Base-by-base conservation (phyloP, 2,797 vertebrate genomes). In the Melanotaenia maccullochi region DNA sequence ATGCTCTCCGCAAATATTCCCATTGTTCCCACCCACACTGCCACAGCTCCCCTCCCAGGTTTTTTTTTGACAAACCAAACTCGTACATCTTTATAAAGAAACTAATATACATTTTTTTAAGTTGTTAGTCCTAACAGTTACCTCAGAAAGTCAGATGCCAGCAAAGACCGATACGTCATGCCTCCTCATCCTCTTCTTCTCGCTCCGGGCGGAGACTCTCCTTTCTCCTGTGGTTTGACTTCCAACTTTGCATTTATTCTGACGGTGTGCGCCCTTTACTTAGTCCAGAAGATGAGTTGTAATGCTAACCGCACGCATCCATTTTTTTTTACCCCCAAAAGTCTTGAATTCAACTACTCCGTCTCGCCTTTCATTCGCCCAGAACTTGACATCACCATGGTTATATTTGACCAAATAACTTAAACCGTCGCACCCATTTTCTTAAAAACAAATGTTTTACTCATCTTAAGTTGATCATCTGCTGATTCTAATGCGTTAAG, bases 11-110 rank as follows among this genome's bases (percentile, higher is more conserved):
- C 72, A 68, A 73, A 86, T 69, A 68, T 68, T 80, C 79, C 84
- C 76, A 81, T 88, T 87, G 89, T 89, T 87, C 84, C 87, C 88
- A 76, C 88, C 84, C 87, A 82, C 82, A 80, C 65, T 28, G 24
- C 42, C 69, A 59, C 77, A 1, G 60, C 61, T 77, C 71, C 44
- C 76, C 82, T 77, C 82, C 81, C 82, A 9, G 20, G 9, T 28
- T 30, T 57, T 70, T n/a, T 60, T 68, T 63, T 22, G 68, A 67
- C 71, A 66, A 70, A 56, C 64, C 49, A 22, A 71, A 75, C 80
- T 68, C 56, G 32, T 32, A 32, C 52, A 40, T 81, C 9, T 44
- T 16, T 11, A n/a, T 13, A 13, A 32, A 30, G 30, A 30, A 40
- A 44, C 64, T 2, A 13, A 36, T 22, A 28, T 9, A 30, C 18